Conservation (phyloP, 1,140 invertebrate genomes). For the Fopius arisanus region DNA sequence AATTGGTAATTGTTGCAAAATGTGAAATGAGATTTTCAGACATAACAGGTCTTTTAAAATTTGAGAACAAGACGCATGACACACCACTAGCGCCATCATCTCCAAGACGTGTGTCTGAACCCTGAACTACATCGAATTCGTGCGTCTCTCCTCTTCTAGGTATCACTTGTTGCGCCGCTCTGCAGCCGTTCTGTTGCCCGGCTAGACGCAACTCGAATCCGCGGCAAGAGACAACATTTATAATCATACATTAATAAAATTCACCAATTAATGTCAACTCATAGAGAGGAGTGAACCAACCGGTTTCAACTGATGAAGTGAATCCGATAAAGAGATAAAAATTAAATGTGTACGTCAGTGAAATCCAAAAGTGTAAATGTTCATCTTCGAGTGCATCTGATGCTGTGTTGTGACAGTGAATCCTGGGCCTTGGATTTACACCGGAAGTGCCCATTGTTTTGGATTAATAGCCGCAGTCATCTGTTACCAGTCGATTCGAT, state of each 20-base stretch:
- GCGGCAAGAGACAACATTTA: slow-evolving; percentile 25
- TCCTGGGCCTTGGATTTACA: neutral
- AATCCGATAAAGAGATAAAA: too few relatives aligned
- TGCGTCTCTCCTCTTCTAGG: neutral
- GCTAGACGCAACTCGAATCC: slow-evolving; percentile 14
- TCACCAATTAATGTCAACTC: neutral
- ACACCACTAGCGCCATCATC: slow-evolving; percentile 2
- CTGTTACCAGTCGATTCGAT: neutral
- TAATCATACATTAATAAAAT: neutral
- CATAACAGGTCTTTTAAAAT: too few relatives aligned
- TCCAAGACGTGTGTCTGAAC: neutral
- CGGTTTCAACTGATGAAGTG: too few relatives aligned
- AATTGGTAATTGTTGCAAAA: too few relatives aligned
- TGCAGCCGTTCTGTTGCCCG: slow-evolving; percentile 35
- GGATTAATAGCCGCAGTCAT: neutral
- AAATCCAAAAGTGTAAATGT: neutral
- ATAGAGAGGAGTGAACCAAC: neutral
- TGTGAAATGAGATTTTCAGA: too few relatives aligned
- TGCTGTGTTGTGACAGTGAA: too few relatives aligned
- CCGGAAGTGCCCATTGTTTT: neutral
- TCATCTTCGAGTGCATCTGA: too few relatives aligned
- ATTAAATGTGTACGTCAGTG: too few relatives aligned
- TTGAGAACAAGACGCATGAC: neutral
- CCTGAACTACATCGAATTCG: neutral
- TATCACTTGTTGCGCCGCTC: slow-evolving; percentile 39